Percentiles rank a stretch among this genome's conserved stretches.
phyloP scores from a whole-genome alignment of 2,113 vertebrate species.

The Microtus oregoni region DNA sequence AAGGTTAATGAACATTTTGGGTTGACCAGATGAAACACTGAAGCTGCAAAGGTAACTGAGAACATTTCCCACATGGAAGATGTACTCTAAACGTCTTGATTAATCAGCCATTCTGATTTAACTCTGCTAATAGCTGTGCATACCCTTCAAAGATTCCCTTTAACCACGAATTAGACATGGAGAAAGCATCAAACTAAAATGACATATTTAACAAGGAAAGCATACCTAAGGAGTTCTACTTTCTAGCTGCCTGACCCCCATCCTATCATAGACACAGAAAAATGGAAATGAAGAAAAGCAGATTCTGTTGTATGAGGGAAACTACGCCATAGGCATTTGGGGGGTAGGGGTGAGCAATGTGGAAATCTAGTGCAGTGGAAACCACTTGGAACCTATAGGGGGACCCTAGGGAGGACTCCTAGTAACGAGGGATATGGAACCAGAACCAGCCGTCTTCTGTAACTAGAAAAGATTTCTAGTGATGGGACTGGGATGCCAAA shows the following conservation, averaged over 20 bases:
- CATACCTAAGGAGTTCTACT: neutral
- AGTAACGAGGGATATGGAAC: neutral
- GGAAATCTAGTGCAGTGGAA: neutral
- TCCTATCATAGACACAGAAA: neutral
- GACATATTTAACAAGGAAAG: constrained; percentile 15
- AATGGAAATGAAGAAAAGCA: neutral
- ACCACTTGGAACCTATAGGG: neutral
- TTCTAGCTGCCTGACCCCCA: neutral
- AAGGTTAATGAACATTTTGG: neutral
- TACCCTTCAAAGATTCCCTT: neutral
- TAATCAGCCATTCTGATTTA: neutral
- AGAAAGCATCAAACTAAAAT: neutral
- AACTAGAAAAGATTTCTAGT: neutral
- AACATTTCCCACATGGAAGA: neutral
- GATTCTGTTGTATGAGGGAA: neutral
- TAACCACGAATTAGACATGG: neutral
- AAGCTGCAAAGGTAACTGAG: neutral
- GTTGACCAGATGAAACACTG: neutral
- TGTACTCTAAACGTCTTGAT: neutral
- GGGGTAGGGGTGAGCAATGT: neutral
- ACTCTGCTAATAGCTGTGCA: neutral
- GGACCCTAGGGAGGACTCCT: neutral
- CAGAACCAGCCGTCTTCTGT: neutral
- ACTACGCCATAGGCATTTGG: neutral
- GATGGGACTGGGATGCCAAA: neutral